A percentile compares a stretch with the other conserved stretches of the same genome.
phyloP scores from a whole-genome alignment of 2,113 vertebrate genomes.

The Nothobranchius furzeri region DNA sequence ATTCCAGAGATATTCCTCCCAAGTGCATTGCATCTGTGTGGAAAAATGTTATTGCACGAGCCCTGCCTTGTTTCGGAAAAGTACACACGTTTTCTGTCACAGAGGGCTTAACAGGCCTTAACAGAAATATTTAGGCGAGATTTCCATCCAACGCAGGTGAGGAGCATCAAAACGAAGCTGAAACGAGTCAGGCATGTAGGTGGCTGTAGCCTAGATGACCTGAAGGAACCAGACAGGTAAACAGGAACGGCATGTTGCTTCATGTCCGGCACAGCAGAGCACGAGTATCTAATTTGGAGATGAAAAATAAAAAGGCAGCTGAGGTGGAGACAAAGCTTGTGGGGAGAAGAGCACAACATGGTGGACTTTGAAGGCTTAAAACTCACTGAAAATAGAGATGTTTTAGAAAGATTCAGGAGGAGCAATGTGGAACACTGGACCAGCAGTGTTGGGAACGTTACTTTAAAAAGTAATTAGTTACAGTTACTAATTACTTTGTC shows the following conservation, averaged over 20 bases:
- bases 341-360: constrained; percentile 18
- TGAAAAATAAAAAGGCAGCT: constrained; percentile 56
- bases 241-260: constrained; percentile 61
- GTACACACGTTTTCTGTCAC: constrained; percentile 65
- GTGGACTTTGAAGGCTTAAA: not conserved
- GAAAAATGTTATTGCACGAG: constrained; percentile 68
- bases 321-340: constrained; percentile 17
- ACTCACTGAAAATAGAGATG: no score
- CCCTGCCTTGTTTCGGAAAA: constrained; percentile 59
- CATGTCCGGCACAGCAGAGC: constrained; percentile 46
- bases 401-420: no score
- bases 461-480: no score
- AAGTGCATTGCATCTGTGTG: constrained; percentile 67
- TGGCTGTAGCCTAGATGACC: constrained; percentile 57
- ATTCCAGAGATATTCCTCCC: constrained; percentile 75
- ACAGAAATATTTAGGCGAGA: constrained; percentile 55
- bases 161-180: constrained; percentile 41
- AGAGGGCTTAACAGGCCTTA: constrained; percentile 42
- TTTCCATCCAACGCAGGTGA: constrained; percentile 54
- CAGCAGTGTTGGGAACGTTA: no score
- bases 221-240: constrained; percentile 69
- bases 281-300: constrained; percentile 59
- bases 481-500: no score
- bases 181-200: constrained; percentile 57
- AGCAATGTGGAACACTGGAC: no score